phyloP scores from a whole-genome alignment of 2,113 vertebrate species.

The Anhinga anhinga region DNA sequence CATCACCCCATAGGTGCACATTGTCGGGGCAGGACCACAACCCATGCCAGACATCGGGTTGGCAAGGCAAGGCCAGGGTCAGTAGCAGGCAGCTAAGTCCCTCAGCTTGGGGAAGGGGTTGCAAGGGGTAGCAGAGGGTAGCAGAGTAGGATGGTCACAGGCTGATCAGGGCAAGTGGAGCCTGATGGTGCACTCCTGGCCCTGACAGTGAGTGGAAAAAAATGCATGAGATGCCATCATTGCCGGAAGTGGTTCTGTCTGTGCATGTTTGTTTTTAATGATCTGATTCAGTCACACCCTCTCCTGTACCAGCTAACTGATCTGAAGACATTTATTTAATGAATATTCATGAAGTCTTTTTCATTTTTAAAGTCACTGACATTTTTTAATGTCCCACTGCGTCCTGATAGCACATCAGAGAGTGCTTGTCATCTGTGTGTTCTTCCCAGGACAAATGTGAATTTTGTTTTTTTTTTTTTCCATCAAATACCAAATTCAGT shows the following conservation, averaged over 20 bases:
- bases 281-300: background rate
- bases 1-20: rapidly evolving
- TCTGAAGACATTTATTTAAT: background rate
- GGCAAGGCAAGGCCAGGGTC: background rate
- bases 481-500: background rate
- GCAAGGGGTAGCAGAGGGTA: background rate
- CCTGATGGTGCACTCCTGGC: background rate
- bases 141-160: background rate
- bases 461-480: rapidly evolving
- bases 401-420: background rate
- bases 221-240: background rate
- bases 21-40: background rate
- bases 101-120: background rate
- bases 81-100: background rate
- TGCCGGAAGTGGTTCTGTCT: background rate
- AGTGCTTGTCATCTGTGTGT: background rate
- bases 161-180: background rate
- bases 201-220: background rate
- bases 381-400: background rate
- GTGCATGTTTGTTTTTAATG: background rate
- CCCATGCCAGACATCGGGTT: background rate
- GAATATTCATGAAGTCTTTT: background rate
- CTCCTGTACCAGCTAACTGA: background rate
- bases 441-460: background rate
- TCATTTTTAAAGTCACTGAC: background rate